Evolutionary conservation across 1,140 invertebrate genomes (phyloP).

Genomic region (Cheumatopsyche charites): DNA sequence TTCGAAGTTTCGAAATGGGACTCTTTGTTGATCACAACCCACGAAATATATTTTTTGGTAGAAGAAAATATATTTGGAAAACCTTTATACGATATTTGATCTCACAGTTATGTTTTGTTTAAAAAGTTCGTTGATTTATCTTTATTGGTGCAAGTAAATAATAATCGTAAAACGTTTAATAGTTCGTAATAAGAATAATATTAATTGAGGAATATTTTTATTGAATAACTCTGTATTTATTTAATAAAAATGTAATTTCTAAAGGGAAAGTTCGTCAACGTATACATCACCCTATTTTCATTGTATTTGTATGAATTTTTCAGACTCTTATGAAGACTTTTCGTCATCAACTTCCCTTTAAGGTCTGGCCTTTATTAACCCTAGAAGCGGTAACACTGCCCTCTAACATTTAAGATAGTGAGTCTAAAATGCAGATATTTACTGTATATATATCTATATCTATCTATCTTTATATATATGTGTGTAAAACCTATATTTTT

Average conservation of each 20-base stretch:
- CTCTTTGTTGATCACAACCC: no score
- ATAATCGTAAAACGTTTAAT: no score
- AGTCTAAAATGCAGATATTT: slow-evolving; percentile 35
- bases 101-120: no score
- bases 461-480: slow-evolving; percentile 15
- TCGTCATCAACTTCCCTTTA: slow-evolving; percentile 67
- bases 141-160: no score
- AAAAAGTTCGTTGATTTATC: no score
- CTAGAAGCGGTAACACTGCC: slow-evolving; percentile 34
- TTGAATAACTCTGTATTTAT: not conserved
- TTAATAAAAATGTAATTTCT: not conserved
- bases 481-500: slow-evolving; percentile 39
- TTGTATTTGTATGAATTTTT: slow-evolving; percentile 51
- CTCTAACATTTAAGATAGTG: slow-evolving; percentile 43
- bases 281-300: slow-evolving; percentile 2
- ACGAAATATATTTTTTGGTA: no score
- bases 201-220: no score
- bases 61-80: no score
- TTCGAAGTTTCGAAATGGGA: no score
- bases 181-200: no score
- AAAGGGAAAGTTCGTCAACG: not conserved
- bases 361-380: slow-evolving; percentile 43
- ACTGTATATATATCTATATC: slow-evolving; percentile 33
- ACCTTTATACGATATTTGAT: no score
- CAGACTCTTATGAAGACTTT: slow-evolving; percentile 68